Conservation (phyloP, 2,113 vertebrate genomes). For the Muntiacus reevesi region DNA sequence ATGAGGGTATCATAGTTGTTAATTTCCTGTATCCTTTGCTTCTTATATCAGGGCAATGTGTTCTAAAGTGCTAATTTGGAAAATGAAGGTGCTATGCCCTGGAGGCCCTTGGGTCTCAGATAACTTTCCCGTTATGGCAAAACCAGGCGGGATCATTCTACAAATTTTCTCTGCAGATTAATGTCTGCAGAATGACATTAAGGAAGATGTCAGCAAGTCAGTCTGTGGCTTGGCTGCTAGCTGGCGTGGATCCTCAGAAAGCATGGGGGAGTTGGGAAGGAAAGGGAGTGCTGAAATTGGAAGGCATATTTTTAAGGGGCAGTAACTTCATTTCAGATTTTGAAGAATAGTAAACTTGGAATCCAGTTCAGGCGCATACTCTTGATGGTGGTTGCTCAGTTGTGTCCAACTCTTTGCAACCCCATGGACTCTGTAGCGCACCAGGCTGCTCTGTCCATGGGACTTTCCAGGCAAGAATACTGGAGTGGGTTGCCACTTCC, state of each 20-base stretch:
- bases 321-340: not conserved
- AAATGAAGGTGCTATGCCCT: not conserved
- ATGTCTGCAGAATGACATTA: not conserved
- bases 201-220: not conserved
- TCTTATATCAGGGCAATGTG: not conserved
- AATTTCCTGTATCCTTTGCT: not conserved
- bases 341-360: not conserved
- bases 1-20: not conserved
- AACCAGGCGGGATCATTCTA: not conserved
- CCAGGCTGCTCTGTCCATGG: not conserved
- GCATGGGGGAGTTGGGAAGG: not conserved
- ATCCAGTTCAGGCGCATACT: not conserved
- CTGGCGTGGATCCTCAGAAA: not conserved
- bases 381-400: not conserved
- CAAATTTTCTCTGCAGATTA: not conserved
- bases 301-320: not conserved
- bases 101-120: not conserved
- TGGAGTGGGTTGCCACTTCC: not conserved
- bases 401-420: not conserved
- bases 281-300: not conserved
- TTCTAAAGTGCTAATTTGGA: not conserved
- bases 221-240: not conserved
- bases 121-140: not conserved
- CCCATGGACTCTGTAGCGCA: accelerated
- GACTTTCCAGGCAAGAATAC: not conserved